phyloP scores from a whole-genome alignment of 2,113 vertebrate species.

The Boleophthalmus pectinirostris region DNA sequence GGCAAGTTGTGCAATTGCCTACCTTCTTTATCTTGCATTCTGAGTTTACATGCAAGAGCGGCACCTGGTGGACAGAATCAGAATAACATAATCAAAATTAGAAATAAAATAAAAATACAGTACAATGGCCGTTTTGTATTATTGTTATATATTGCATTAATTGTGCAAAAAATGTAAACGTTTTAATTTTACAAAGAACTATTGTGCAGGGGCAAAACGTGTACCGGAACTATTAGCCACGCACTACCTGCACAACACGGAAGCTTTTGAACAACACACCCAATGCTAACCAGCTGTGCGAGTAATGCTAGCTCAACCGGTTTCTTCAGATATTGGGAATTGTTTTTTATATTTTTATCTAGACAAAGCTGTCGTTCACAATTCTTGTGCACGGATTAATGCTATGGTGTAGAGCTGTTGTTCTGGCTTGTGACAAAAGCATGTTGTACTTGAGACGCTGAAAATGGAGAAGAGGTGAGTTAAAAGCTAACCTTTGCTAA shows the following conservation, averaged over 20 bases:
- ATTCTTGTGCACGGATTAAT: neutral
- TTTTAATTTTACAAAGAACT: neutral
- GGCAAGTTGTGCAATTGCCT: neutral
- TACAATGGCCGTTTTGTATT: neutral
- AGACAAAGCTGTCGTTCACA: neutral
- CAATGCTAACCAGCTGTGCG: slow-evolving; percentile 41
- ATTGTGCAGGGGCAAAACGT: neutral
- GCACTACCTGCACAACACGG: slow-evolving; percentile 28
- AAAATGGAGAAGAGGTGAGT: slow-evolving; percentile 72
- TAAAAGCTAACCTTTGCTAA: slow-evolving; percentile 20
- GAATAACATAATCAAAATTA: slow-evolving; percentile 1
- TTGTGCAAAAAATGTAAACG: neutral
- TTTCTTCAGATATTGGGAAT: slow-evolving; percentile 16
- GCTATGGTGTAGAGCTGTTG: neutral
- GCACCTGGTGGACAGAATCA: slow-evolving; percentile 44
- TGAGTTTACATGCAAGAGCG: slow-evolving; percentile 26
- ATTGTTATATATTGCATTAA: neutral
- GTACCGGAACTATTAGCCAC: slow-evolving; percentile 25
- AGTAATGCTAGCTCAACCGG: slow-evolving; percentile 43
- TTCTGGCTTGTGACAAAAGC: neutral
- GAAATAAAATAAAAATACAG: neutral
- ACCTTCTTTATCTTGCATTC: neutral
- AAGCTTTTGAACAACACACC: slow-evolving; percentile 14
- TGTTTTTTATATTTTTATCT: neutral
- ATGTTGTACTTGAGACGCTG: slow-evolving; percentile 15